A percentile compares a stretch with the other conserved stretches of the same genome.
phyloP scores from a whole-genome alignment of 2,888 invertebrate genomes.

The Microctonus hyperodae region DNA sequence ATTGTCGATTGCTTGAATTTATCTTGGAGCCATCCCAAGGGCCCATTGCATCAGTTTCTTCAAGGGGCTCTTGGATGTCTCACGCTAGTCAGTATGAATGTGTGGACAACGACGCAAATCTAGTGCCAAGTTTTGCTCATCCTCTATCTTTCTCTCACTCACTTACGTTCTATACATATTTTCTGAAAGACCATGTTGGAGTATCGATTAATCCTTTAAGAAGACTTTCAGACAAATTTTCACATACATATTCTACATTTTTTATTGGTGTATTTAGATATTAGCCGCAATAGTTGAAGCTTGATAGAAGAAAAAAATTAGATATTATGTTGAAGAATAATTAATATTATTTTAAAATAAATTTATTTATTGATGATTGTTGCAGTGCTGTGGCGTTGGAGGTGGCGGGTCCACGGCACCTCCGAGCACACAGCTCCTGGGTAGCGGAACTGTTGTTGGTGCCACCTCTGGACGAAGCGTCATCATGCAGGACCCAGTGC shows the following conservation, averaged over 20 bases:
- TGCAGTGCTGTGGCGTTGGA: slow-evolving; percentile 63
- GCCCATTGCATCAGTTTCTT: slow-evolving; percentile 4
- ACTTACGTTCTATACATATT: neutral
- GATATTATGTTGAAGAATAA: neutral
- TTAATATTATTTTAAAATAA: neutral
- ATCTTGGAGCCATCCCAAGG: slow-evolving; percentile 2
- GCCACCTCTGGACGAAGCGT: slow-evolving; percentile 55
- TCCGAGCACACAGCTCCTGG: slow-evolving; percentile 60
- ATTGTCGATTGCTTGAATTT: neutral
- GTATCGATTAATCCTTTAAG: slow-evolving; percentile 19
- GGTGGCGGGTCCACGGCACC: slow-evolving; percentile 63
- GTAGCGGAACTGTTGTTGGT: slow-evolving; percentile 57
- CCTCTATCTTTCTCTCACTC: neutral
- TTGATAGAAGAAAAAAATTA: neutral
- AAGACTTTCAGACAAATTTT: slow-evolving; percentile 10
- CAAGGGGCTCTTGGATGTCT: neutral
- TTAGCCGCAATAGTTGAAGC: neutral
- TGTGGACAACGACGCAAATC: slow-evolving; percentile 3
- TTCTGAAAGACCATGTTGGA: neutral
- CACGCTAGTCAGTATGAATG: slow-evolving; percentile 7
- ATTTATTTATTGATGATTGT: slow-evolving; percentile 25
- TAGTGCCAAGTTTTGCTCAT: neutral
- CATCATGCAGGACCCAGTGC: slow-evolving; percentile 61
- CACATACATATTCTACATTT: slow-evolving; percentile 3
- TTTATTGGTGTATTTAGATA: neutral